phyloP scores from a whole-genome alignment of 2,113 vertebrate species.

The Ceyx cyanopectus region DNA sequence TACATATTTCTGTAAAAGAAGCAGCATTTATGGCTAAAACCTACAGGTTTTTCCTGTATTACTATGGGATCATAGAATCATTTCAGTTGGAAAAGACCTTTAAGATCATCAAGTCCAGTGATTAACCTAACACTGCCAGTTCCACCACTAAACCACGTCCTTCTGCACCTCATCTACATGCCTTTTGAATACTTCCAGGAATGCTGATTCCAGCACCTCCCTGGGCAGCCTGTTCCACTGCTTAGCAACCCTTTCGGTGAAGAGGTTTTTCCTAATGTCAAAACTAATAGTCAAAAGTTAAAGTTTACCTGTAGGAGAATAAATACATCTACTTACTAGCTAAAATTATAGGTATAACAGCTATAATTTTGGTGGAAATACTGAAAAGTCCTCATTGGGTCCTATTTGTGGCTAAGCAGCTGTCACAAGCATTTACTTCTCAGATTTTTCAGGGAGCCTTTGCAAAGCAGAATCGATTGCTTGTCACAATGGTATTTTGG shows the following conservation, averaged over 20 bases:
- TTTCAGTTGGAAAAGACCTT: too few species aligned
- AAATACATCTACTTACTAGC: background rate
- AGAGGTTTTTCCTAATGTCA: too few species aligned
- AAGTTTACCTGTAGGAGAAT: background rate
- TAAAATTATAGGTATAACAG: background rate
- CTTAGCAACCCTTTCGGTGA: too few species aligned
- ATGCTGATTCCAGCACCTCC: too few species aligned
- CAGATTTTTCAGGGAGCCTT: background rate
- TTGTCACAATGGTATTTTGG: rapidly evolving
- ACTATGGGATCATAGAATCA: too few species aligned
- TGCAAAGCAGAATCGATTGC: rapidly evolving
- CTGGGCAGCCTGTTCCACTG: too few species aligned
- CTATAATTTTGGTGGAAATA: background rate
- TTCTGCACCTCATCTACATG: too few species aligned
- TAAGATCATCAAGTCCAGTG: too few species aligned
- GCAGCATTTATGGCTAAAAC: background rate
- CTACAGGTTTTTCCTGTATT: background rate
- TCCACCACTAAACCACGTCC: too few species aligned
- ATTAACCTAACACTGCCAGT: too few species aligned
- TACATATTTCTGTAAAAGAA: background rate
- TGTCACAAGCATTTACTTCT: rapidly evolving
- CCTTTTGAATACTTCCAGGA: too few species aligned
- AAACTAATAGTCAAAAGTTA: background rate
- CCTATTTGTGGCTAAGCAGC: rapidly evolving
- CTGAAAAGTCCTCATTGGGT: background rate